phyloP scores from a whole-genome alignment of 2,888 invertebrate species.

The Caenorhabditis japonica region DNA sequence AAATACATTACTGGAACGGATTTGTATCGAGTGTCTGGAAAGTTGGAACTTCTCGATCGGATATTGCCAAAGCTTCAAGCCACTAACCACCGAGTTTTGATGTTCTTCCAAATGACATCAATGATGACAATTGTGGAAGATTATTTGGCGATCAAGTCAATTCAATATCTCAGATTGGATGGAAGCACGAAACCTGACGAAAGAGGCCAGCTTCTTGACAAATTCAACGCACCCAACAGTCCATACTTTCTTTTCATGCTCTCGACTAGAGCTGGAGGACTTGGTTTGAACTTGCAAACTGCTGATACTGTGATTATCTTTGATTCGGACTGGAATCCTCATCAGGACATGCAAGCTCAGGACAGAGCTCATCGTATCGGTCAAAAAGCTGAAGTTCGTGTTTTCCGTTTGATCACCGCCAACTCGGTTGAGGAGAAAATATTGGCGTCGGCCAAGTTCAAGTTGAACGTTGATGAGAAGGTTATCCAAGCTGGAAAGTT shows the following conservation, averaged over 20 bases:
- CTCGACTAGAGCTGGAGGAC: constrained; percentile 84
- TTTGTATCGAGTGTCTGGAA: constrained; percentile 92
- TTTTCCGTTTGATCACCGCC: constrained; percentile 95
- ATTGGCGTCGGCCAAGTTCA: constrained; percentile 95
- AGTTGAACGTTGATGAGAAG: constrained; percentile 98
- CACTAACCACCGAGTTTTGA: constrained; percentile 90
- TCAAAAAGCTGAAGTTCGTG: constrained; percentile 95
- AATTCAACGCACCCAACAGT: constrained; percentile 89
- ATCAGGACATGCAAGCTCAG: constrained; percentile 99
- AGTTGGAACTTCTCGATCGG: constrained; percentile 95
- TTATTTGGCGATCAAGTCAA: constrained; percentile 89
- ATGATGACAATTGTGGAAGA: constrained; percentile 99
- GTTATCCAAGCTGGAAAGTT: constrained; percentile 99
- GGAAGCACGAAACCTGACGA: constrained; percentile 98
- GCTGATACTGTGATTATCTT: constrained; percentile 99
- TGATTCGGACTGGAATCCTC: constrained; percentile 99
- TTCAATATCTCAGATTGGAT: constrained; percentile 91
- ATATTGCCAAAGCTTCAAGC: constrained; percentile 94
- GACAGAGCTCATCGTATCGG: constrained; percentile 99
- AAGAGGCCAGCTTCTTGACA: constrained; percentile 89
- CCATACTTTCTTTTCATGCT: constrained; percentile 94
- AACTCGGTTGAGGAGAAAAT: constrained; percentile 99
- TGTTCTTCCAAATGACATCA: constrained; percentile 99
- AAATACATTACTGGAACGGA: constrained; percentile 84
- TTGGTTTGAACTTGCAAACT: constrained; percentile 96